Evolutionary conservation across 1,140 invertebrate genomes (phyloP), one percentile per base, ranked within the genome.

Genomic region (Papilio xuthus): DNA sequence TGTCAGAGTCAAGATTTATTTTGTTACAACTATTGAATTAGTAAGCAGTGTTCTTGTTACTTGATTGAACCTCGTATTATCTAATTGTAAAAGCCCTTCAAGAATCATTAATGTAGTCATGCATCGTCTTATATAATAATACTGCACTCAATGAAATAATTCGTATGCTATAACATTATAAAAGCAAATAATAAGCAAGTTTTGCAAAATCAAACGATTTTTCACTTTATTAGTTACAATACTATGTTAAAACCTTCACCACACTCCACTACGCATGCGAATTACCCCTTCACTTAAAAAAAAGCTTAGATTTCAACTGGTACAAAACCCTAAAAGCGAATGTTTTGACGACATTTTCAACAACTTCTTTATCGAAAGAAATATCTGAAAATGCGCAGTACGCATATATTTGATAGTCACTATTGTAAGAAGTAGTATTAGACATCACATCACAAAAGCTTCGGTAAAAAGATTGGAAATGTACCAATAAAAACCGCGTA

Each of bases 381-480:
- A 84, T 80, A 82, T 84, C 78, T 85, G 75, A 85, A 84, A 86
- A 86, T 86, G 85, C 84, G 85, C 78, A 85, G 77, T 84, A 88
- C 80, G 83, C 78, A 87, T 81, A 82, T 83, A 85, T 84, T 78
- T 82, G 85, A 87, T 82, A 85, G 82, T 82, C 79, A 86, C 85
- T 92, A 90, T 76, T 80, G 79, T 79, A 81, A 85, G 84, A 87
- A 88, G 86, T 85, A 89, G 88, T 88, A 90, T 89, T 85, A 84
- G 84, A 92, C 87, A 91, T 91, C 90, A 94, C 92, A 94, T 94
- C 91, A 94, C 92, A 93, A 90, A 94, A 94, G 92, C 92, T 88
- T 92, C 80, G 80, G 85, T 79, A 82, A 82, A 60, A 87, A 86
- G 85, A 79, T 85, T 81, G 88, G 89, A 90, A 92, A 93, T 90